phyloP scores from a whole-genome alignment of 1,140 invertebrate species.

The Lucilia cuprina region DNA sequence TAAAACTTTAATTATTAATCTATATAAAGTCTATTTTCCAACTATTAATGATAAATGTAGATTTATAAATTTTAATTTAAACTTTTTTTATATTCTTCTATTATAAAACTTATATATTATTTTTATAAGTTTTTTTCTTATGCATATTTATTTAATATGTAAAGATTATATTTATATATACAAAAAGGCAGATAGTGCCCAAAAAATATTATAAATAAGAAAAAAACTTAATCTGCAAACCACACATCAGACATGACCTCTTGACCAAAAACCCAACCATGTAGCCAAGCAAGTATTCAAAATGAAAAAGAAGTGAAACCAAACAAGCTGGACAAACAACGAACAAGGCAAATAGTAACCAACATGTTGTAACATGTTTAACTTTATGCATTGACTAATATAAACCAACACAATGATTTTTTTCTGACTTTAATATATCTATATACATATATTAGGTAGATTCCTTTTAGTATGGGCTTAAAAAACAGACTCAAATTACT shows the following conservation, averaged over 20 bases:
- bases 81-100: not conserved
- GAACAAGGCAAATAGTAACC: not conserved
- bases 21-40: too few relatives aligned
- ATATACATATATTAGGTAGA: too few relatives aligned
- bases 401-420: too few relatives aligned
- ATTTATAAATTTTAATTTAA: not conserved
- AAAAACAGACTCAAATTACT: too few relatives aligned
- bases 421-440: too few relatives aligned
- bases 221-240: not conserved
- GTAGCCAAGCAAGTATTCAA: not conserved
- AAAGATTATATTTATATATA: not conserved
- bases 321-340: not conserved
- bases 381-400: not conserved
- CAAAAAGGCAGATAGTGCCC: not conserved
- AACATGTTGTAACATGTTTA: not conserved
- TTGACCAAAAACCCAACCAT: not conserved
- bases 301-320: not conserved
- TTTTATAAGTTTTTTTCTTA: not conserved
- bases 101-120: too few relatives aligned
- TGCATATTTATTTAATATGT: not conserved
- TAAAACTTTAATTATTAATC: too few relatives aligned
- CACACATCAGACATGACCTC: conserved; percentile 13
- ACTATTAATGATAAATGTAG: too few relatives aligned
- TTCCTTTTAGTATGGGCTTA: too few relatives aligned
- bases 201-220: not conserved